A percentile compares a stretch with the other conserved stretches of the same genome.
These are phyloP conservation scores for Tyrannus savana DNA, from an alignment of 2,113 vertebrate genomes.

Conservation along the genomic window DNA sequence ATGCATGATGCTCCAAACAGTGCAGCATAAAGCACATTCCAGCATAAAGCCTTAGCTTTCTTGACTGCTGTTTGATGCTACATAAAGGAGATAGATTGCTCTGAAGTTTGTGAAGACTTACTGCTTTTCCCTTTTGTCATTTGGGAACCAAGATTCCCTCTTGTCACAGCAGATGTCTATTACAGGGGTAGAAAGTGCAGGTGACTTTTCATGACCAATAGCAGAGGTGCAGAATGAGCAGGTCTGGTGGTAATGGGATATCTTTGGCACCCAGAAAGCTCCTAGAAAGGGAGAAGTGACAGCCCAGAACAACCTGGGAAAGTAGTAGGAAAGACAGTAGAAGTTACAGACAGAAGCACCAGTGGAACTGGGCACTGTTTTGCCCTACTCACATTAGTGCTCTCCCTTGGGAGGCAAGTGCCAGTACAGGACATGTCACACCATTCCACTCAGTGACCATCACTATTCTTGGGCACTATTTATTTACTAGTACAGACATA, in stretches of 20 bases:
- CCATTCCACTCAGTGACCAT: not conserved
- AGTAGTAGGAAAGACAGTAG: not conserved
- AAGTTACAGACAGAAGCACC: not conserved
- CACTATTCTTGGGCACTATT: not conserved
- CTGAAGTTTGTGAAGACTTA: not conserved
- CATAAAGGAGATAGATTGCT: not conserved
- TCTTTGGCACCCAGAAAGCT: not conserved
- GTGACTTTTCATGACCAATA: not conserved
- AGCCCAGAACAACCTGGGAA: not conserved
- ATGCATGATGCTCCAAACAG: not conserved
- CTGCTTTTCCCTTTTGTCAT: not conserved
- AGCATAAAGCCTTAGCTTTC: not conserved
- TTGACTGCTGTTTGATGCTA: not conserved
- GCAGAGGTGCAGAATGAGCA: not conserved
- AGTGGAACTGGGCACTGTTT: fast-evolving
- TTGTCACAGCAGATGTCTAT: not conserved
- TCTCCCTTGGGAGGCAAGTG: not conserved
- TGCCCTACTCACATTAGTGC: not conserved
- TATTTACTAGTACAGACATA: not conserved
- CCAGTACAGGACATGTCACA: not conserved
- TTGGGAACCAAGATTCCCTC: not conserved
- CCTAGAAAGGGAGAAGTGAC: not conserved
- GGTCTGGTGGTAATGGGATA: not conserved
- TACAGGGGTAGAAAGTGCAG: not conserved
- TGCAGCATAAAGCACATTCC: not conserved